Percentiles rank a stretch among this genome's conserved stretches.
phyloP scores from a whole-genome alignment of 2,113 vertebrate genomes.

The Ceyx margarethae region DNA sequence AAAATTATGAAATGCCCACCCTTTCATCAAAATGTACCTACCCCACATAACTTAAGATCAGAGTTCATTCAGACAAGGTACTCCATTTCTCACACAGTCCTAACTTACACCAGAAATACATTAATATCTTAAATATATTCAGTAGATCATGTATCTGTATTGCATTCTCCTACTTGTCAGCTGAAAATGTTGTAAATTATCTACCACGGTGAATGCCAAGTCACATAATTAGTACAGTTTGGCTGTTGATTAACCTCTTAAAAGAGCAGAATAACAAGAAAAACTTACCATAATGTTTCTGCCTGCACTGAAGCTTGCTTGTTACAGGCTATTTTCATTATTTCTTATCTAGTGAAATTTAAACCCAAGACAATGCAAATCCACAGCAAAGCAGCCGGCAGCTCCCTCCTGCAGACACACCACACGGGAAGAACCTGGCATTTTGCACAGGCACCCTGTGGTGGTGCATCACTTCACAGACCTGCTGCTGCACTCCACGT shows the following conservation, averaged over 20 bases:
- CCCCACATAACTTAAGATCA: fast-evolving
- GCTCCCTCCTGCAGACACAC: background rate
- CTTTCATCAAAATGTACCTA: background rate
- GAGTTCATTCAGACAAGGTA: background rate
- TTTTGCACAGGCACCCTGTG: background rate
- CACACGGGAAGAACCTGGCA: background rate
- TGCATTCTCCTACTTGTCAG: background rate
- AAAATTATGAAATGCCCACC: background rate
- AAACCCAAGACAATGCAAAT: background rate
- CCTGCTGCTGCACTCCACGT: background rate
- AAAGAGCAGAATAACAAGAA: background rate
- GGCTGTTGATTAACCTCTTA: background rate
- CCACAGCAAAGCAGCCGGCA: background rate
- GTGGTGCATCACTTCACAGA: background rate
- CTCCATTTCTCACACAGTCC: background rate
- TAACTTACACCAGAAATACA: background rate
- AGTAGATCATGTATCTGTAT: background rate
- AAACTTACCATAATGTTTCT: background rate
- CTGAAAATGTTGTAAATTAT: background rate
- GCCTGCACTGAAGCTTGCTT: background rate
- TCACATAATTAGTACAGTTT: background rate
- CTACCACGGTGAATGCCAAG: background rate
- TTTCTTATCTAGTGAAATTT: background rate
- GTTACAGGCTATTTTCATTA: background rate
- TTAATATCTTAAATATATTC: background rate